These are phyloP conservation scores for Scyliorhinus canicula DNA, from an alignment of 2,797 vertebrate genomes.

Conservation along the genomic window DNA sequence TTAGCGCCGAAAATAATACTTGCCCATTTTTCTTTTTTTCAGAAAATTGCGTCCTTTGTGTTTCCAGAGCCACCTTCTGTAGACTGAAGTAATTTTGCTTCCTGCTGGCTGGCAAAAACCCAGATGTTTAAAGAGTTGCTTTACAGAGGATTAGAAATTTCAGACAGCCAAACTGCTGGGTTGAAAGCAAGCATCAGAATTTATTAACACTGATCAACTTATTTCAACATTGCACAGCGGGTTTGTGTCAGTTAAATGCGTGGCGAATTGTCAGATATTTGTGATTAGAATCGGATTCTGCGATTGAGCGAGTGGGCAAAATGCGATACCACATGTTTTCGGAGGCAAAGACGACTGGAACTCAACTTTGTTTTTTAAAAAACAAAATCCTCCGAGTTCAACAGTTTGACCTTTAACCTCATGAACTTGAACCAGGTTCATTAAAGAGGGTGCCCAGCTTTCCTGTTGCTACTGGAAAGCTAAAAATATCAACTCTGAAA, in stretches of 20 bases:
- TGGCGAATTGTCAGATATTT: background rate
- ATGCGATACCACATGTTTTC: background rate
- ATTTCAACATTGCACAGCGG: background rate
- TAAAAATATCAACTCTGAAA: constrained; percentile 26
- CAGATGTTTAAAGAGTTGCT: constrained; percentile 1
- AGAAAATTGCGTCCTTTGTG: too few species aligned
- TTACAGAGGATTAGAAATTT: background rate
- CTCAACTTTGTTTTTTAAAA: background rate
- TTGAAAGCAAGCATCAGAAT: constrained; percentile 20
- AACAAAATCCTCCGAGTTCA: background rate
- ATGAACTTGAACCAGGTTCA: constrained; percentile 8
- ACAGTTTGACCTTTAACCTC: constrained; percentile 4
- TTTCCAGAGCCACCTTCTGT: background rate
- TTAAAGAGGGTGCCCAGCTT: background rate
- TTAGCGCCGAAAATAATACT: too few species aligned
- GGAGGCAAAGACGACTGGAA: background rate
- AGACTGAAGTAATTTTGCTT: background rate
- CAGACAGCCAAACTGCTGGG: background rate
- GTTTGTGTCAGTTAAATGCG: background rate
- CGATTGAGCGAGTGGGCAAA: background rate
- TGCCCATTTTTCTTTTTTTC: too few species aligned
- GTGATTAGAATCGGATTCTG: background rate
- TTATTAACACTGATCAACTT: background rate
- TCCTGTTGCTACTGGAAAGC: background rate
- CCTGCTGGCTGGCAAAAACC: background rate